A percentile compares a stretch with the other conserved stretches of the same genome.
Conservation (phyloP, 30 jellyfish, hydroid and myxozoan genomes). For the Chironex yamaguchii region DNA sequence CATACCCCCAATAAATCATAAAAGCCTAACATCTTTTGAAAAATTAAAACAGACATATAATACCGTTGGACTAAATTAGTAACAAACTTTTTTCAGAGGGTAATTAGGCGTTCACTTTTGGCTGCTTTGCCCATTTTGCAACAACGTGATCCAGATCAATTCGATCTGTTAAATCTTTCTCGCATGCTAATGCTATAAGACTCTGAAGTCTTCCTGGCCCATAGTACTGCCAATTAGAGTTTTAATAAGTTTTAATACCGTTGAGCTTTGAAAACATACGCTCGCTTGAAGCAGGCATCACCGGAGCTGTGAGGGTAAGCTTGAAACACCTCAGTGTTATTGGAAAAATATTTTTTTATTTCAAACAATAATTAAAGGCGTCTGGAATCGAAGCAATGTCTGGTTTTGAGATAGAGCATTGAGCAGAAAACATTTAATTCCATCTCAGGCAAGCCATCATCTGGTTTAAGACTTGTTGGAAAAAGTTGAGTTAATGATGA, state of each 20-base stretch:
- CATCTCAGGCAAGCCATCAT: slow-evolving; percentile 6
- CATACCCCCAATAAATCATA: slow-evolving; percentile 3
- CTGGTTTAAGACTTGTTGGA: slow-evolving; percentile 32
- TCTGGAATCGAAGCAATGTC: neutral
- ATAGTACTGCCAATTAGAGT: slow-evolving; percentile 35
- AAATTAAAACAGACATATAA: neutral
- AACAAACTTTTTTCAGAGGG: slow-evolving; percentile 12
- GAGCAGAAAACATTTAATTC: neutral
- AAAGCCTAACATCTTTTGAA: slow-evolving; percentile 4
- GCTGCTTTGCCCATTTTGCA: slow-evolving; percentile 46
- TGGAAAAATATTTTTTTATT: slow-evolving; percentile 1
- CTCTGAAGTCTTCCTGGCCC: slow-evolving; percentile 46
- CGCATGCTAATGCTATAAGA: slow-evolving; percentile 34
- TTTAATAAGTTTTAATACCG: slow-evolving; percentile 8
- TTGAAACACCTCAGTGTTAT: slow-evolving; percentile 5
- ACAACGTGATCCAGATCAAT: slow-evolving; percentile 35
- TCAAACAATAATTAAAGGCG: neutral
- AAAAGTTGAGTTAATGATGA: slow-evolving; percentile 31
- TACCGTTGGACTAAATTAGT: neutral
- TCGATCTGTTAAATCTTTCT: slow-evolving; percentile 37
- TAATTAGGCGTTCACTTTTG: slow-evolving; percentile 36
- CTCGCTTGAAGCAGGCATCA: slow-evolving; percentile 43
- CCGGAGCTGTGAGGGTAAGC: slow-evolving; percentile 16
- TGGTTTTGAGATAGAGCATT: neutral
- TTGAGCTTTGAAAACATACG: slow-evolving; percentile 42